A percentile compares a stretch with the other conserved stretches of the same genome.
Evolutionary conservation across 1,140 invertebrate genomes (phyloP).

Genomic region (Caerostris darwini): DNA sequence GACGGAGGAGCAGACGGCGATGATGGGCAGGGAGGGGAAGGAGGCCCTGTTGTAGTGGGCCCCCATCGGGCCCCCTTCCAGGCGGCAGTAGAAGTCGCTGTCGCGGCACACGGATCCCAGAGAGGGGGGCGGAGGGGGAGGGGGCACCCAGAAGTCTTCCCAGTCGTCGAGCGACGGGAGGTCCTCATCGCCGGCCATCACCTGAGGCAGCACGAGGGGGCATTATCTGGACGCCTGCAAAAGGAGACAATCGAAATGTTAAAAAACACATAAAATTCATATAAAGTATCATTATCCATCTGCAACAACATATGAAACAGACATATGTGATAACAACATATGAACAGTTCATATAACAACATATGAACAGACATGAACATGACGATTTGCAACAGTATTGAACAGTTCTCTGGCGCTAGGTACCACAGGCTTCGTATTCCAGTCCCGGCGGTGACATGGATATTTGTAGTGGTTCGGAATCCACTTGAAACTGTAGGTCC

Average conservation of each 20-base stretch:
- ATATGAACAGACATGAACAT: too few relatives aligned
- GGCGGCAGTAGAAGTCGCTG: constrained; percentile 53
- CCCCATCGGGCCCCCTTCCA: constrained; percentile 77
- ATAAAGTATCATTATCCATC: too few relatives aligned
- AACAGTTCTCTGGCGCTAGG: too few relatives aligned
- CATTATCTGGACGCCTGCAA: constrained; percentile 28
- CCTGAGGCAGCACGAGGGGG: constrained; percentile 4
- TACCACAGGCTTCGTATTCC: too few relatives aligned
- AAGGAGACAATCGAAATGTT: not conserved
- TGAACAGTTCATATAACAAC: too few relatives aligned
- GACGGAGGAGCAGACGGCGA: constrained; percentile 78
- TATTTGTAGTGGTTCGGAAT: too few relatives aligned
- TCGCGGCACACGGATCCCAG: not conserved
- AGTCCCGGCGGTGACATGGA: too few relatives aligned
- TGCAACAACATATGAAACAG: not conserved
- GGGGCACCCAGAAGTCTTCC: constrained; percentile 27
- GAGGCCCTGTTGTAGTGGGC: constrained; percentile 75
- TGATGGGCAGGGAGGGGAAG: constrained; percentile 76
- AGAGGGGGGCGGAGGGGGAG: constrained; percentile 59
- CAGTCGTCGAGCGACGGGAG: constrained; percentile 57
- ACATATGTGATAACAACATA: too few relatives aligned
- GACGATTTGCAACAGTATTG: too few relatives aligned
- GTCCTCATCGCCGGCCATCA: constrained; percentile 71
- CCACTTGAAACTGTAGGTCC: too few relatives aligned
- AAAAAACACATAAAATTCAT: not conserved